These are phyloP conservation scores for Heteromurus nitidus DNA, from an alignment of 2,888 invertebrate genomes.

Conservation along the genomic window DNA sequence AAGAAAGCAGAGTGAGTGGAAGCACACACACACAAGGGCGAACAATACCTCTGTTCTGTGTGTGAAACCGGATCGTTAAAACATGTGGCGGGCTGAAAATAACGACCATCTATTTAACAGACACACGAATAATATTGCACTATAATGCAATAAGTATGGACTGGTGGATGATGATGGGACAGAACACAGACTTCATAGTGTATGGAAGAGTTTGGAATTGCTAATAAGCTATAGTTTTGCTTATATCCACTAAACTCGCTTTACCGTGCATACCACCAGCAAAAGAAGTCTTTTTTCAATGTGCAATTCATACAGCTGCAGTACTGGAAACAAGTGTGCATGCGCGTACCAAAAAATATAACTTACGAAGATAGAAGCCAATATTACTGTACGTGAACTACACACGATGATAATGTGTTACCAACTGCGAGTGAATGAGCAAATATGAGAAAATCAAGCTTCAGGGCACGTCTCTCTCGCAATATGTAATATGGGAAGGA, in stretches of 20 bases:
- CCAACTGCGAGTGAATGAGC: background rate
- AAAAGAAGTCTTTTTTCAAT: background rate
- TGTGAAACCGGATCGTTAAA: slow-evolving; percentile 31
- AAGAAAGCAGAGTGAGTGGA: slow-evolving; percentile 7
- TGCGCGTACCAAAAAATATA: background rate
- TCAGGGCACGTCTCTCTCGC: slow-evolving; percentile 31
- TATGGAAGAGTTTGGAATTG: too few species aligned
- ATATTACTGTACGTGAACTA: slow-evolving; percentile 31
- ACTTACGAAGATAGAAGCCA: slow-evolving; percentile 13
- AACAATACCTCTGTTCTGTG: slow-evolving; percentile 17
- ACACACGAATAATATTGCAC: slow-evolving; percentile 56
- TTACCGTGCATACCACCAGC: background rate
- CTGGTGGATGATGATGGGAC: too few species aligned
- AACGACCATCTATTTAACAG: slow-evolving; percentile 56
- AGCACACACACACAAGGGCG: too few species aligned
- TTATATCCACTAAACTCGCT: too few species aligned
- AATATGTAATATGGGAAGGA: background rate
- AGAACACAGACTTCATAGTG: too few species aligned
- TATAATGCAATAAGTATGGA: too few species aligned
- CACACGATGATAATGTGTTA: background rate
- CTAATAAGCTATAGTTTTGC: too few species aligned
- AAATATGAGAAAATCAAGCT: slow-evolving; percentile 33
- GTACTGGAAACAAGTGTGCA: background rate
- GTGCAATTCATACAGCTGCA: background rate
- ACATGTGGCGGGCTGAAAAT: slow-evolving; percentile 41